Evolutionary conservation across 2,888 invertebrate genomes (phyloP).

Genomic region (Dicyrtoma fusca): DNA sequence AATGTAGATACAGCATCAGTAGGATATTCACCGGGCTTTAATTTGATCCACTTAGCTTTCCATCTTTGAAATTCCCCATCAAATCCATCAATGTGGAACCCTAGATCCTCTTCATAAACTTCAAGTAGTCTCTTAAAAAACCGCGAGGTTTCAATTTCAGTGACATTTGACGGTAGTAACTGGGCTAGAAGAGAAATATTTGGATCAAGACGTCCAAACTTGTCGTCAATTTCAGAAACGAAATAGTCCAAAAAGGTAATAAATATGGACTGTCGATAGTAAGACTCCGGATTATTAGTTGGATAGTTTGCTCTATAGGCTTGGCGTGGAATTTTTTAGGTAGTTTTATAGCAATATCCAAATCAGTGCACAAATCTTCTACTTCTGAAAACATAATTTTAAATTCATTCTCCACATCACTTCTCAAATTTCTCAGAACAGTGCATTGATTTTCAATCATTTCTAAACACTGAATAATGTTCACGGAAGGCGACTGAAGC

Average conservation of each 20-base stretch:
- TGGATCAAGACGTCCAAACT: neutral
- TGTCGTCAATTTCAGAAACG: neutral
- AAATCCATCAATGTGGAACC: neutral
- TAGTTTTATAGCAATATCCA: neutral
- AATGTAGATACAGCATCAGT: neutral
- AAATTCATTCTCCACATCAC: neutral
- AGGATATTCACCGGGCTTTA: neutral
- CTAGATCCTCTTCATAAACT: neutral
- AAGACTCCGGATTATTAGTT: neutral
- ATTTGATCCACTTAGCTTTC: neutral
- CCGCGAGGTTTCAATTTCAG: neutral
- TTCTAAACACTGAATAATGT: neutral
- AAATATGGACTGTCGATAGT: neutral
- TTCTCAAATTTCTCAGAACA: neutral
- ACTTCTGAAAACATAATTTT: neutral
- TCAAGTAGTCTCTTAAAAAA: neutral
- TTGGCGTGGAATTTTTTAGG: neutral
- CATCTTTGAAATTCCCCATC: neutral
- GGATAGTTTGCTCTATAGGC: neutral
- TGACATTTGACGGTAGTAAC: neutral
- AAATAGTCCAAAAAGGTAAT: constrained; percentile 1
- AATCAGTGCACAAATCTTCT: neutral
- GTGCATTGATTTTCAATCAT: neutral
- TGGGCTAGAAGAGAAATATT: neutral
- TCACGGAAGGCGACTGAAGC: neutral